phyloP scores from a whole-genome alignment of 1,140 invertebrate species.

The Aethina tumida region DNA sequence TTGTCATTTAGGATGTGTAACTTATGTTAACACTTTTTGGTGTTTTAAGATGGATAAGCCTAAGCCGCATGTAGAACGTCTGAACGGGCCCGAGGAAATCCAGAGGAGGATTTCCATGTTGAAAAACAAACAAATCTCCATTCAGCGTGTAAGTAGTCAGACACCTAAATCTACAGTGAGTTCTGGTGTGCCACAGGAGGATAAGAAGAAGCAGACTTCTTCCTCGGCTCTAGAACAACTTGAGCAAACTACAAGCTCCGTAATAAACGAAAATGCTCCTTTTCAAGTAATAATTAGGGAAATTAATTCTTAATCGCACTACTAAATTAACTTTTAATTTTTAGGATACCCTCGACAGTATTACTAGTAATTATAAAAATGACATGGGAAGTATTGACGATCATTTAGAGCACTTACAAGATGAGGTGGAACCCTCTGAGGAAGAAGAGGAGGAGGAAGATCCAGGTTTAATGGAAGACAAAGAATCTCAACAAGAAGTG shows the following conservation, averaged over 20 bases:
- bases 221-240: constrained; percentile 26
- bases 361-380: constrained; percentile 28
- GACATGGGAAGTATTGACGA: constrained; percentile 11
- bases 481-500: constrained; percentile 11
- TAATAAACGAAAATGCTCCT: constrained; percentile 26
- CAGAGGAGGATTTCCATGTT: constrained; percentile 21
- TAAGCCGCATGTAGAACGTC: not conserved
- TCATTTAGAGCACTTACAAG: constrained; percentile 11
- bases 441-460: constrained; percentile 17
- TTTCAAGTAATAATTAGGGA: constrained; percentile 25
- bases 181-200: constrained; percentile 5
- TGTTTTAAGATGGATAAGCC: too few relatives aligned
- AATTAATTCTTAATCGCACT: constrained; percentile 3
- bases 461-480: constrained; percentile 6
- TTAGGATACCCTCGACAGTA: constrained; percentile 32
- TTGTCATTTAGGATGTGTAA: too few relatives aligned
- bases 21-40: too few relatives aligned
- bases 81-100: constrained; percentile 14
- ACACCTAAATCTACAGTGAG: not conserved
- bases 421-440: constrained; percentile 12
- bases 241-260: constrained; percentile 25
- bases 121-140: constrained; percentile 27
- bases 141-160: constrained; percentile 18
- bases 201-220: constrained; percentile 11
- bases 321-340: not conserved